phyloP scores from a whole-genome alignment of 2,113 vertebrate species.

The Anguilla rostrata region DNA sequence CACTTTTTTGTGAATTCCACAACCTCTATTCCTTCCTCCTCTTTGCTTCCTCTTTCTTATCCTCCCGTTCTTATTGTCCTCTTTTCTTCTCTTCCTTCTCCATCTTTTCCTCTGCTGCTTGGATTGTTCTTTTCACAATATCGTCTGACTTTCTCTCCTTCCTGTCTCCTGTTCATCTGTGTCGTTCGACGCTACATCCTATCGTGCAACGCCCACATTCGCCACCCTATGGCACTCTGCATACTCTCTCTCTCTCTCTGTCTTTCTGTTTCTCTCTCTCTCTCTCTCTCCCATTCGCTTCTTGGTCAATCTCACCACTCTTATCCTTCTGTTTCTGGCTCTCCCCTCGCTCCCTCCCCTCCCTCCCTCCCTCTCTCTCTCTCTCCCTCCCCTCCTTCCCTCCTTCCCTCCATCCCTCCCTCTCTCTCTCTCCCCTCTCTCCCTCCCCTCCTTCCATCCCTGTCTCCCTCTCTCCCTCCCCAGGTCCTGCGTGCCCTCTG shows the following conservation, averaged over 20 bases:
- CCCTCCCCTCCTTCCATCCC: not conserved
- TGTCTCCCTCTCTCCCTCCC: too few species aligned
- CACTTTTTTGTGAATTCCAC: not conserved
- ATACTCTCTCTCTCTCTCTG: not conserved
- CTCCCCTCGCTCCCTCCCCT: not conserved
- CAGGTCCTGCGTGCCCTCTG: constrained; percentile 69
- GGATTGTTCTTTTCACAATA: not conserved
- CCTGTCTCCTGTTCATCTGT: not conserved
- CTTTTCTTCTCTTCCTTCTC: not conserved
- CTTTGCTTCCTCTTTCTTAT: not conserved
- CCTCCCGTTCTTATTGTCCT: not conserved
- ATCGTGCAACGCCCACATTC: not conserved
- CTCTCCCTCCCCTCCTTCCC: not conserved
- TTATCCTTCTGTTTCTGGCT: constrained; percentile 8
- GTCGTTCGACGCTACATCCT: constrained; percentile 13
- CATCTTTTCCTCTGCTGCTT: not conserved
- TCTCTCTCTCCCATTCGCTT: constrained; percentile 26
- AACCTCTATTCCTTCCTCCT: constrained; percentile 2
- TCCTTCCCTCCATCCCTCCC: constrained; percentile 23
- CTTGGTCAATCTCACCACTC: constrained; percentile 32
- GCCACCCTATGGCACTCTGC: not conserved
- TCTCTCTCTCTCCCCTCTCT: too few species aligned
- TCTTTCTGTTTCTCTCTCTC: not conserved
- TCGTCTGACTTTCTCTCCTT: not conserved
- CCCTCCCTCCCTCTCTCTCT: constrained; percentile 27